Evolutionary conservation across 1,140 invertebrate genomes (phyloP).

Genomic region (Drosophila lini): DNA sequence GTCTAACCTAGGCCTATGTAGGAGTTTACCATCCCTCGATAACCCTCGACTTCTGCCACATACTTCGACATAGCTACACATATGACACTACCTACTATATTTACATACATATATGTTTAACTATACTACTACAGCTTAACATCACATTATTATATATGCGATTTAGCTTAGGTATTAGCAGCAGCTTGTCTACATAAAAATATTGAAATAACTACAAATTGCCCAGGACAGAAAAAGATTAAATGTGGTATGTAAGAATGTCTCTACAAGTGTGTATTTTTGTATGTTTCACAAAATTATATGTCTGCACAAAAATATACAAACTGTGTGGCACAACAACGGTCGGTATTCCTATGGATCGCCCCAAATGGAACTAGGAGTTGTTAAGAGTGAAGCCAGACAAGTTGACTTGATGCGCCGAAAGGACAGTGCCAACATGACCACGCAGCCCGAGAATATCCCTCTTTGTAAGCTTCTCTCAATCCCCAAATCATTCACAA

Average conservation of each 20-base stretch:
- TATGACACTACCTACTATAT: conserved; percentile 33
- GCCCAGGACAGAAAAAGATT: conserved; percentile 8
- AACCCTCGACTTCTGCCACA: conserved; percentile 40
- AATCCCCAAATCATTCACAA: conserved; percentile 34
- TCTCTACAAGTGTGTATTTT: conserved; percentile 45
- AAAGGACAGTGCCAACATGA: conserved; percentile 27
- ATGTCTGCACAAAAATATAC: conserved; percentile 4
- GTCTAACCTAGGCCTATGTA: conserved; percentile 55
- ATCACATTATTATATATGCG: conserved; percentile 32
- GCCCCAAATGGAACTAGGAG: background rate
- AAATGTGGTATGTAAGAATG: conserved; percentile 23
- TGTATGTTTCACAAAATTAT: conserved; percentile 47
- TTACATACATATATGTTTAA: conserved; percentile 23
- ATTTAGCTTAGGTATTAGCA: conserved; percentile 43
- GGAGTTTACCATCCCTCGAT: conserved; percentile 54
- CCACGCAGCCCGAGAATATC: conserved; percentile 3
- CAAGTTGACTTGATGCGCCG: background rate
- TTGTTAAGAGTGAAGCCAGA: conserved; percentile 11
- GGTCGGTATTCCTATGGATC: conserved; percentile 15
- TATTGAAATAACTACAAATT: conserved; percentile 20
- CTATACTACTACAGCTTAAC: conserved; percentile 8
- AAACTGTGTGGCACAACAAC: background rate
- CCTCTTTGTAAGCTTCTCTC: conserved; percentile 18
- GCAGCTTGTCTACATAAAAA: conserved; percentile 30
- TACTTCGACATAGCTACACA: conserved; percentile 44